Percentiles rank a stretch among this genome's conserved stretches.
These are phyloP conservation scores for Bellardia pandia DNA, from an alignment of 2,888 invertebrate genomes.

Conservation along the genomic window DNA sequence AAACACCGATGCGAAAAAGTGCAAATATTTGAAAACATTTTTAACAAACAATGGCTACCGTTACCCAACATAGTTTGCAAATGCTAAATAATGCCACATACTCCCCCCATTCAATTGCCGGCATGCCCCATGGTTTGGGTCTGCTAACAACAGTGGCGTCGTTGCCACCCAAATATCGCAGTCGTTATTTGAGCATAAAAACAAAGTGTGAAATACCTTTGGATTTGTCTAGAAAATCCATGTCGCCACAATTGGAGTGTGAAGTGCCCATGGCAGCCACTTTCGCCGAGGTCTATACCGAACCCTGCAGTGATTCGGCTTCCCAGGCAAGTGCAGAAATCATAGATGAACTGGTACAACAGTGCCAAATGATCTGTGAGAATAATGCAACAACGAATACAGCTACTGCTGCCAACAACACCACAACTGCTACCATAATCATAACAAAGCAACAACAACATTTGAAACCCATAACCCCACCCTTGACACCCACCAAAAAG, in stretches of 20 bases:
- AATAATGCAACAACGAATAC: conserved; percentile 3
- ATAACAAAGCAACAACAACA: conserved; percentile 36
- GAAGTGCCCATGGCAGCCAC: conserved; percentile 80
- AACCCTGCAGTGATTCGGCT: conserved; percentile 72
- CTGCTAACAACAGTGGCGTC: conserved; percentile 84
- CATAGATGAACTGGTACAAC: conserved; percentile 55
- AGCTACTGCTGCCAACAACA: neutral
- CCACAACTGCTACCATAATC: conserved; percentile 1
- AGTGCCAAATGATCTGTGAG: conserved; percentile 49
- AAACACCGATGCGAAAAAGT: conserved; percentile 65
- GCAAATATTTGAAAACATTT: conserved; percentile 41
- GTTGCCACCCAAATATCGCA: conserved; percentile 84
- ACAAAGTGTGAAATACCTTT: conserved; percentile 86
- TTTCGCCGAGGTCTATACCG: conserved; percentile 79
- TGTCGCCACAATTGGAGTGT: conserved; percentile 73
- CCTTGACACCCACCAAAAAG: conserved; percentile 89
- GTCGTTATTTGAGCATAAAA: conserved; percentile 83
- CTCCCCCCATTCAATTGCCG: conserved; percentile 75
- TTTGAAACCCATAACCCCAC: conserved; percentile 89
- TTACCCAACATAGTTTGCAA: conserved; percentile 78
- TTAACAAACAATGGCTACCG: conserved; percentile 64
- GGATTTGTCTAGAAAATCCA: conserved; percentile 89
- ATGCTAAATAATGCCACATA: conserved; percentile 75
- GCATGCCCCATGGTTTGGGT: conserved; percentile 81
- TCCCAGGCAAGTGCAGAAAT: conserved; percentile 68